These are phyloP conservation scores for Diacarnus erythraeanus DNA, from an alignment of 37 sponge, comb jelly and placozoan genomes.

Conservation along the genomic window DNA sequence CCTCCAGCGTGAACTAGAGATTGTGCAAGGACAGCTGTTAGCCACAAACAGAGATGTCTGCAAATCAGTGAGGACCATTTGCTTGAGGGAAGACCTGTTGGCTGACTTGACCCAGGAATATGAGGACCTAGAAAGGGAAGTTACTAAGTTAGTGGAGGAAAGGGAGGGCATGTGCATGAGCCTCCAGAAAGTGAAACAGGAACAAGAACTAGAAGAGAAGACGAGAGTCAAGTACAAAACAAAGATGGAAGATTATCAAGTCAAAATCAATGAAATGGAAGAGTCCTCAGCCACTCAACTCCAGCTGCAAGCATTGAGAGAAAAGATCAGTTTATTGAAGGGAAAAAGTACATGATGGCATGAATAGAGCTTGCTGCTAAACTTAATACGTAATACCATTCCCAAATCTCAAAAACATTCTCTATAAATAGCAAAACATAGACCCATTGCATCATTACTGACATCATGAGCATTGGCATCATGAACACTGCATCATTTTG, in stretches of 20 bases:
- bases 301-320: constrained; percentile 7
- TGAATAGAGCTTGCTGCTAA: too few relatives aligned
- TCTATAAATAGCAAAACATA: too few relatives aligned
- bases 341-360: constrained; percentile 4
- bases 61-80: constrained; percentile 11
- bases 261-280: constrained; percentile 1
- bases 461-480: too few relatives aligned
- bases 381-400: too few relatives aligned
- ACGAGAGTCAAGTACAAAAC: constrained; percentile 3
- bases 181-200: neutral
- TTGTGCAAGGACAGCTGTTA: neutral
- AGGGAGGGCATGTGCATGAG: neutral
- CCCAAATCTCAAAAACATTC: too few relatives aligned
- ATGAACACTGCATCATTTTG: too few relatives aligned
- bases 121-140: constrained; percentile 6
- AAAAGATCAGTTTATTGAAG: neutral
- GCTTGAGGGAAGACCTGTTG: constrained; percentile 13
- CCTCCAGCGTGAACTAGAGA: constrained; percentile 12
- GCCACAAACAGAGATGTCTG: constrained; percentile 3
- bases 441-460: too few relatives aligned
- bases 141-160: neutral
- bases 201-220: neutral
- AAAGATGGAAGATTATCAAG: constrained; percentile 19
- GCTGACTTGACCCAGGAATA: neutral
- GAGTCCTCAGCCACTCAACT: neutral